phyloP scores from a whole-genome alignment of 2,888 invertebrate species.

The Bhutanitis thaidina region DNA sequence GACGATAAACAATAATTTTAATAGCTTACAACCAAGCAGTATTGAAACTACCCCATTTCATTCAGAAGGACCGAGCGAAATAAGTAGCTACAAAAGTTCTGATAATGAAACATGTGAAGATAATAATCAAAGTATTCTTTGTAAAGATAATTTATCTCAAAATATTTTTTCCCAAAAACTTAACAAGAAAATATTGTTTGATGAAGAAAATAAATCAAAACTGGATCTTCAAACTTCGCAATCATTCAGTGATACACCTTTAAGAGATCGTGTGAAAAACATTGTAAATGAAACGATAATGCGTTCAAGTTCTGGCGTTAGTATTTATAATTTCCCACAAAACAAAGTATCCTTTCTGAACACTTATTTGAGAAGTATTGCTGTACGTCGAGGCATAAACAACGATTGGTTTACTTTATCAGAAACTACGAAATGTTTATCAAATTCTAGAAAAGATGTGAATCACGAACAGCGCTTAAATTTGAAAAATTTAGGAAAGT shows the following conservation, averaged over 20 bases:
- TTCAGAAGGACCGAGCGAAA: constrained; percentile 62
- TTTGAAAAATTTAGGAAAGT: neutral
- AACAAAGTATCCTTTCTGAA: constrained; percentile 74
- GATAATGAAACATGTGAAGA: constrained; percentile 67
- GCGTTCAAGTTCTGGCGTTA: constrained; percentile 59
- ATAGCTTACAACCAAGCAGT: constrained; percentile 51
- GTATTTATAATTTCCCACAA: constrained; percentile 57
- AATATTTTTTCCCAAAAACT: constrained; percentile 34
- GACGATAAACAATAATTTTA: constrained; percentile 39
- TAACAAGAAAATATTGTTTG: constrained; percentile 31
- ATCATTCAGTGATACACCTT: constrained; percentile 56
- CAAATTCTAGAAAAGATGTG: neutral
- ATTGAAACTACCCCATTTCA: constrained; percentile 58
- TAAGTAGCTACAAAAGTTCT: constrained; percentile 76
- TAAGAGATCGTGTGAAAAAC: constrained; percentile 37
- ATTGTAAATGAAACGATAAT: constrained; percentile 39
- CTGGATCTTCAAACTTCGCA: constrained; percentile 59
- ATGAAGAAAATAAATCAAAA: constrained; percentile 44
- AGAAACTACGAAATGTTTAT: constrained; percentile 30
- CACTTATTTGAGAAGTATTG: constrained; percentile 76
- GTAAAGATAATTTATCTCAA: neutral
- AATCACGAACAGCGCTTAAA: neutral
- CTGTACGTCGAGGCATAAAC: constrained; percentile 58
- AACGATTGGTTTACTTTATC: constrained; percentile 64
- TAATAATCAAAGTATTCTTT: constrained; percentile 8